phyloP scores from a whole-genome alignment of 2,888 invertebrate genomes.

The Coecobrya sp. region DNA sequence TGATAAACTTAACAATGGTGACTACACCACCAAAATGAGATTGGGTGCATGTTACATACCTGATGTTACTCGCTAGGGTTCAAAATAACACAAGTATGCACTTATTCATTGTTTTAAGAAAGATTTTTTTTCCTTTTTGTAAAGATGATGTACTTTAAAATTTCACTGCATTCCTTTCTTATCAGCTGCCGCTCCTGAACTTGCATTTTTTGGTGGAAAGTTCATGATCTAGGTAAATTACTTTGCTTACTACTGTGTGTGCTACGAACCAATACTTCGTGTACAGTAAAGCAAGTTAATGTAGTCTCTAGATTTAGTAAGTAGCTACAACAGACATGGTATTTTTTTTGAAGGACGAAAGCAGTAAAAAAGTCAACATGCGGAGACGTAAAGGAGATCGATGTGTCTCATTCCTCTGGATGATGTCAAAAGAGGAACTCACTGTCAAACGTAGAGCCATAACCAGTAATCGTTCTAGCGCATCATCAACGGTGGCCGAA shows the following conservation, averaged over 20 bases:
- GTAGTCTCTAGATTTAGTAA: too few relatives aligned
- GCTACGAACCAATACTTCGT: background rate
- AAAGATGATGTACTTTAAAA: constrained; percentile 75
- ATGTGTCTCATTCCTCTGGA: constrained; percentile 70
- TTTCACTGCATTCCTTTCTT: constrained; percentile 65
- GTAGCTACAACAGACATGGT: background rate
- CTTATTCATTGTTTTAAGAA: background rate
- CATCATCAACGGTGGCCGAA: constrained; percentile 18
- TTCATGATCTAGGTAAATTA: constrained; percentile 53
- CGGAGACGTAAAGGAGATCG: constrained; percentile 72
- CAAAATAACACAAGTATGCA: background rate
- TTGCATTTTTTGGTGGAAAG: constrained; percentile 64
- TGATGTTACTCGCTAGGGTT: background rate
- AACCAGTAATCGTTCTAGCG: background rate
- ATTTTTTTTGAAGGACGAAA: constrained; percentile 68
- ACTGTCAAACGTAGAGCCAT: constrained; percentile 8
- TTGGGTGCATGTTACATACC: background rate
- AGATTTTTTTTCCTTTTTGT: too few relatives aligned
- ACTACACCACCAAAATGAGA: background rate
- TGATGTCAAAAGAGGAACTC: constrained; percentile 51
- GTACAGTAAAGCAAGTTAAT: too few relatives aligned
- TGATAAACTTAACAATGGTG: background rate
- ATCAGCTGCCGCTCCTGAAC: constrained; percentile 56
- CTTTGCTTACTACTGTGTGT: background rate
- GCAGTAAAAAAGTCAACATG: constrained; percentile 74